Percentiles rank a stretch among this genome's conserved stretches.
Conservation (phyloP, 2,888 invertebrate species). For the Euplagia quadripunctaria region DNA sequence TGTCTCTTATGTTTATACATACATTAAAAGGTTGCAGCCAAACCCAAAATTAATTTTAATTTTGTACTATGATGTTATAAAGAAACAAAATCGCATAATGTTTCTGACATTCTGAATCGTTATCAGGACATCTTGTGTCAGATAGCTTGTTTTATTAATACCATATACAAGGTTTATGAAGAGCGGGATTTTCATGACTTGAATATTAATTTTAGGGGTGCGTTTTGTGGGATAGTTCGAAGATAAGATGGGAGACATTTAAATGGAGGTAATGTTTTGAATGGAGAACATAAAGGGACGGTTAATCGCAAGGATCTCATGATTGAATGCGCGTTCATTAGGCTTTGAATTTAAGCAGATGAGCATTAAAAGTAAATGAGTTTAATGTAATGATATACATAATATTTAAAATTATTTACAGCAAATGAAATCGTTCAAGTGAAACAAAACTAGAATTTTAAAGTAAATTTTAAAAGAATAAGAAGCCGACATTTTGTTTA, state of each 20-base stretch:
- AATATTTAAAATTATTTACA: too few species aligned
- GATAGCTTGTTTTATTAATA: conserved; percentile 69
- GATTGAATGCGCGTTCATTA: conserved; percentile 29
- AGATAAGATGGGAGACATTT: conserved; percentile 51
- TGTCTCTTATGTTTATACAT: conserved; percentile 70
- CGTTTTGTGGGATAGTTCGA: conserved; percentile 51
- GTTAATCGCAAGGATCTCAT: conserved; percentile 38
- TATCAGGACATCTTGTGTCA: conserved; percentile 67
- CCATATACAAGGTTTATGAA: conserved; percentile 56
- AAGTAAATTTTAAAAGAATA: not conserved
- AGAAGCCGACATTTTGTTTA: not conserved
- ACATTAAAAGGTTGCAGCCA: conserved; percentile 64
- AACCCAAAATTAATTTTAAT: conserved; percentile 71
- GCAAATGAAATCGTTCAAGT: not conserved
- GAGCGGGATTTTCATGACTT: conserved; percentile 53
- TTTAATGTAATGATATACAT: too few species aligned
- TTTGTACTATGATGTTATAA: conserved; percentile 67
- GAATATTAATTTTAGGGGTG: conserved; percentile 69
- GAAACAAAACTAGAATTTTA: not conserved
- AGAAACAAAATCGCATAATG: conserved; percentile 39
- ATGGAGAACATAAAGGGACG: conserved; percentile 41
- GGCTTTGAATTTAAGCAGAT: conserved; percentile 22
- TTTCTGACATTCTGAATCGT: conserved; percentile 38
- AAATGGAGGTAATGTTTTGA: conserved; percentile 46
- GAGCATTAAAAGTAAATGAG: not conserved